A percentile compares a stretch with the other conserved stretches of the same genome.
Evolutionary conservation across 2,797 vertebrate genomes (phyloP).

Genomic region (Trachurus trachurus): DNA sequence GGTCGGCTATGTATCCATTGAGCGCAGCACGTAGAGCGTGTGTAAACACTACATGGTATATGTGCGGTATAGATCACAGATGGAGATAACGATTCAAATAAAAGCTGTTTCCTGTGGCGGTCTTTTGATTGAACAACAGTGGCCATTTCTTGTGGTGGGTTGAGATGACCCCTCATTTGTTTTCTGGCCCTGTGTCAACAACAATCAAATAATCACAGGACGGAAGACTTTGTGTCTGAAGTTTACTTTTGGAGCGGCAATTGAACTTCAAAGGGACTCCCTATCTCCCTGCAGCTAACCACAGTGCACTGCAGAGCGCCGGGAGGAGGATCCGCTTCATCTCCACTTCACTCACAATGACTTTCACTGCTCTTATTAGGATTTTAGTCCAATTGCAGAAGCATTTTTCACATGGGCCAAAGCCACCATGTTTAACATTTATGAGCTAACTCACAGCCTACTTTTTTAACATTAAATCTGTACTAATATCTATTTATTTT

Average conservation of each 20-base stretch:
- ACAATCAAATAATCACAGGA: slow-evolving; percentile 84
- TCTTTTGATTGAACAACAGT: slow-evolving; percentile 58
- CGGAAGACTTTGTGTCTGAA: slow-evolving; percentile 83
- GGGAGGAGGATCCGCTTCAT: slow-evolving; percentile 40
- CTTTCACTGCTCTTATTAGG: slow-evolving; percentile 14
- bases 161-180: slow-evolving; percentile 77
- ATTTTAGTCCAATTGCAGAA: slow-evolving; percentile 4
- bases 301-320: slow-evolving; percentile 12
- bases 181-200: slow-evolving; percentile 80
- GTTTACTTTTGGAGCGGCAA: slow-evolving; percentile 80
- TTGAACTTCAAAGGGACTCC: slow-evolving; percentile 79
- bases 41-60: slow-evolving; percentile 56
- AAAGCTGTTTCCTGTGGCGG: slow-evolving; percentile 67
- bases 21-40: slow-evolving; percentile 25
- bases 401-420: background rate
- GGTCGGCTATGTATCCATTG: slow-evolving; percentile 25
- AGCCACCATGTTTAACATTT: background rate
- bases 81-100: slow-evolving; percentile 69
- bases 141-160: slow-evolving; percentile 44
- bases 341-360: slow-evolving; percentile 7
- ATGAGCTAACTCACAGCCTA: no score
- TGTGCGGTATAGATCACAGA: slow-evolving; percentile 57
- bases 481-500: no score
- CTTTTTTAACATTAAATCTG: no score
- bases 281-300: slow-evolving; percentile 51